phyloP scores from a whole-genome alignment of 1,140 invertebrate genomes.

The Drosophila athabasca region DNA sequence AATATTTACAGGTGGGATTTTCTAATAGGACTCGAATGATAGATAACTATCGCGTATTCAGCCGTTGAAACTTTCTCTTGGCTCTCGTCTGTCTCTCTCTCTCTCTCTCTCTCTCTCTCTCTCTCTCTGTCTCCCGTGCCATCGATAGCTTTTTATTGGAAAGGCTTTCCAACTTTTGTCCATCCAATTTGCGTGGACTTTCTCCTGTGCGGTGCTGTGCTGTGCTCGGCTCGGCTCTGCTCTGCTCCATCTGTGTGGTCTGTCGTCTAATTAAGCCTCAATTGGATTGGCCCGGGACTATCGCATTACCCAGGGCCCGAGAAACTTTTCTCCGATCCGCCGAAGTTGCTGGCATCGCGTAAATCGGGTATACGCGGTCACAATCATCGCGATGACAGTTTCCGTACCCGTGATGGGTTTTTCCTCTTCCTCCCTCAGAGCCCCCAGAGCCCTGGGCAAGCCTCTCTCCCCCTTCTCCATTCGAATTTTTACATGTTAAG shows the following conservation, averaged over 20 bases:
- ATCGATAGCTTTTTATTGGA: slow-evolving; percentile 19
- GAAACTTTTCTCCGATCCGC: slow-evolving; percentile 55
- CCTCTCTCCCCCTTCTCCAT: slow-evolving; percentile 19
- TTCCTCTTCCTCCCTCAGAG: slow-evolving; percentile 18
- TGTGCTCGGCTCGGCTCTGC: background rate
- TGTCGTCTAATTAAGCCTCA: slow-evolving; percentile 37
- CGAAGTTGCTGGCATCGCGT: slow-evolving; percentile 11
- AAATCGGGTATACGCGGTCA: slow-evolving; percentile 49
- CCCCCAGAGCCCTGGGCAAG: slow-evolving; percentile 50
- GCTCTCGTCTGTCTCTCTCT: background rate
- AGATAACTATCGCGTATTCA: slow-evolving; percentile 33
- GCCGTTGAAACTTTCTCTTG: slow-evolving; percentile 4
- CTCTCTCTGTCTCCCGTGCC: background rate
- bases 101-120: too few species aligned
- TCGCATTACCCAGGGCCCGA: slow-evolving; percentile 32
- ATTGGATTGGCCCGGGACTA: slow-evolving; percentile 38
- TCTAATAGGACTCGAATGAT: slow-evolving; percentile 47
- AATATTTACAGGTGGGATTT: slow-evolving; percentile 58
- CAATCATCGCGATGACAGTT: slow-evolving; percentile 74
- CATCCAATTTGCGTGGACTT: slow-evolving; percentile 34
- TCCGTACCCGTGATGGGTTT: slow-evolving; percentile 40
- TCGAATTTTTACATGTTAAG: slow-evolving; percentile 68
- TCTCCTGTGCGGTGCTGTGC: background rate
- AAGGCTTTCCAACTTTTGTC: slow-evolving; percentile 32
- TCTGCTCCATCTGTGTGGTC: too few species aligned